A percentile compares a stretch with the other conserved stretches of the same genome.
Conservation (phyloP, 2,888 invertebrate genomes). For the Opisthograptis luteolata region DNA sequence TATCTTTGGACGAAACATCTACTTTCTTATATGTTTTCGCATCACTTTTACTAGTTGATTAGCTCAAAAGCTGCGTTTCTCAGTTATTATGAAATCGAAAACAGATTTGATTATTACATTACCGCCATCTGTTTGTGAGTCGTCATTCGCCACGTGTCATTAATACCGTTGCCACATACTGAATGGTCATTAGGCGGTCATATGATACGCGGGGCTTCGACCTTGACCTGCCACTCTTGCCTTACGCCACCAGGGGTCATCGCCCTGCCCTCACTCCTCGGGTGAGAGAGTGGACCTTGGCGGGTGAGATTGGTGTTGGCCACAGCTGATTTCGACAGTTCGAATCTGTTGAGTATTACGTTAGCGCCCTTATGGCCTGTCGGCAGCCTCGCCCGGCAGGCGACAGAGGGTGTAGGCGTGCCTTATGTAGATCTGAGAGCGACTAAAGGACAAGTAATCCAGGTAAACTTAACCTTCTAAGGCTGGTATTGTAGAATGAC, state of each 20-base stretch:
- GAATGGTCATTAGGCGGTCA: constrained; percentile 20
- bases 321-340: constrained; percentile 16
- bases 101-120: too few relatives aligned
- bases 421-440: too few relatives aligned
- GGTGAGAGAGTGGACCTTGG: constrained; percentile 20
- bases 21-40: too few relatives aligned
- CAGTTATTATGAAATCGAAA: too few relatives aligned
- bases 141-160: background rate
- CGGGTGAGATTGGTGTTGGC: constrained; percentile 9
- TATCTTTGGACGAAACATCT: too few relatives aligned
- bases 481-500: too few relatives aligned
- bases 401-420: too few relatives aligned
- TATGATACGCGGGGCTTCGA: constrained; percentile 19
- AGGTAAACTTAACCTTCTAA: too few relatives aligned
- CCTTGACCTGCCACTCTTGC: constrained; percentile 30
- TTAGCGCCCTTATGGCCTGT: constrained; percentile 9
- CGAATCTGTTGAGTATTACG: constrained; percentile 5
- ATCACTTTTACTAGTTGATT: too few relatives aligned
- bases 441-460: too few relatives aligned
- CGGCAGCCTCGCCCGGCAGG: too few relatives aligned
- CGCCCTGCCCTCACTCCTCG: constrained; percentile 15
- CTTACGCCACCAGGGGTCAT: constrained; percentile 19
- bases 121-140: background rate
- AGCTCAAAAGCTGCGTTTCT: too few relatives aligned
- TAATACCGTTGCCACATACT: constrained; percentile 20